Percentiles rank a stretch among this genome's conserved stretches.
These are phyloP conservation scores for Enteromius thamalakanensis DNA, from an alignment of 2,797 vertebrate genomes.

Conservation along the genomic window DNA sequence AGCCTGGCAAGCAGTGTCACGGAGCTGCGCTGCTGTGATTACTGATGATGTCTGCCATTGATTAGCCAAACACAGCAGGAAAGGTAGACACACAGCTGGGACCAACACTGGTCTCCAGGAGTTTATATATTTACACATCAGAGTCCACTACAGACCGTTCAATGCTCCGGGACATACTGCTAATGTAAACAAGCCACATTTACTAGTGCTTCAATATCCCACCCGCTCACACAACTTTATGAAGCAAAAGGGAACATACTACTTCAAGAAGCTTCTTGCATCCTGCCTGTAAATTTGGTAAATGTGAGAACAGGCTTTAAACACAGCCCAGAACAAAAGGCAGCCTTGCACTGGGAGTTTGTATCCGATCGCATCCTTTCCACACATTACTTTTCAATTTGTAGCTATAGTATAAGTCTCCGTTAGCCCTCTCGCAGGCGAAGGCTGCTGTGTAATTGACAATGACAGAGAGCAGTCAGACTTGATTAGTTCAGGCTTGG, in stretches of 20 bases:
- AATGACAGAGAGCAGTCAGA: slow-evolving; percentile 82
- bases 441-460: slow-evolving; percentile 77
- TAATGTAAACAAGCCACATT: slow-evolving; percentile 43
- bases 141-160: slow-evolving; percentile 29
- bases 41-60: slow-evolving; percentile 79
- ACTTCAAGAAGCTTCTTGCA: not conserved
- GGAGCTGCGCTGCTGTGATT: slow-evolving; percentile 70
- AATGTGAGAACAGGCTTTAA: slow-evolving; percentile 38
- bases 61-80: slow-evolving; percentile 80
- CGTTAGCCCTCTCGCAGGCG: slow-evolving; percentile 65
- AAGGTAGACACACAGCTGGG: slow-evolving; percentile 61
- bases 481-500: slow-evolving; percentile 81
- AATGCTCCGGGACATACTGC: slow-evolving; percentile 26
- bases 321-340: slow-evolving; percentile 55
- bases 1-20: slow-evolving; percentile 37
- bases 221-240: not conserved
- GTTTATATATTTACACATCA: slow-evolving; percentile 51
- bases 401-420: slow-evolving; percentile 69
- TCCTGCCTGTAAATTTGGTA: slow-evolving; percentile 29
- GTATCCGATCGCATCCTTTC: slow-evolving; percentile 52
- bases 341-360: slow-evolving; percentile 44
- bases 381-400: slow-evolving; percentile 77
- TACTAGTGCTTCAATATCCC: not conserved
- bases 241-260: slow-evolving; percentile 3
- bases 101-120: slow-evolving; percentile 32